Evolutionary conservation across 1,140 invertebrate genomes (phyloP), one percentile per base, ranked within the genome.

Genomic region (Lucilia sericata): DNA sequence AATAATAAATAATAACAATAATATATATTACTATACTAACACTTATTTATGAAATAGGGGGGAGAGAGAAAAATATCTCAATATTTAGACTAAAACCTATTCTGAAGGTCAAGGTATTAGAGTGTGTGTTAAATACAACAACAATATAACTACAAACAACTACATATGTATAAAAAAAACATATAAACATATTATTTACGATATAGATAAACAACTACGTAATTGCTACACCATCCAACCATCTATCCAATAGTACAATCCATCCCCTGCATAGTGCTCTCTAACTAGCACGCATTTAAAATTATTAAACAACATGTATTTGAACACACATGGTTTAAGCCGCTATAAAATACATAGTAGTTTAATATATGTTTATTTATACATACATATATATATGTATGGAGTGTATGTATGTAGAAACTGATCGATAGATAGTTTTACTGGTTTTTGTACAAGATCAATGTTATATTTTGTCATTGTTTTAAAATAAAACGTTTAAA

Each of bases 121-220:
- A 60, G 55, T 60, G 55, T 60, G 13, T 60, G n/a, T 60, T 60
- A n/a, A 60, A 60, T 60, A 17, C 55, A 60, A n/a, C 14, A 60
- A 60, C 17, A 60, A 51, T 30, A 55, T 17, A 55, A 55, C 51
- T n/a, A n/a, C 55, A 7, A n/a, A n/a, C n/a, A 36, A 25, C 42
- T 75, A 81, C 42, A 81, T 60, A 84, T 10, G 51, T 75, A 9
- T n/a, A 70, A 13, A 76, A 17, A 55, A 30, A 21, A 25, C 14
- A 76, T 17, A 83, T 49, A 49, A 82, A 17, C 49, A 51, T n/a
- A 42, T 80, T 17, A 80, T 42, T 42, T 42, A 49, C 10, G 17
- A 12, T 47, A 80, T 14, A 49, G 14, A 47, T 80, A 80, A 80
- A 80, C 9, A 4, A 19, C 36, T 19, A 14, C 42, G 76, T 36